A percentile compares a stretch with the other conserved stretches of the same genome.
phyloP scores from a whole-genome alignment of 2,888 invertebrate genomes.

The Hemithea aestivaria region DNA sequence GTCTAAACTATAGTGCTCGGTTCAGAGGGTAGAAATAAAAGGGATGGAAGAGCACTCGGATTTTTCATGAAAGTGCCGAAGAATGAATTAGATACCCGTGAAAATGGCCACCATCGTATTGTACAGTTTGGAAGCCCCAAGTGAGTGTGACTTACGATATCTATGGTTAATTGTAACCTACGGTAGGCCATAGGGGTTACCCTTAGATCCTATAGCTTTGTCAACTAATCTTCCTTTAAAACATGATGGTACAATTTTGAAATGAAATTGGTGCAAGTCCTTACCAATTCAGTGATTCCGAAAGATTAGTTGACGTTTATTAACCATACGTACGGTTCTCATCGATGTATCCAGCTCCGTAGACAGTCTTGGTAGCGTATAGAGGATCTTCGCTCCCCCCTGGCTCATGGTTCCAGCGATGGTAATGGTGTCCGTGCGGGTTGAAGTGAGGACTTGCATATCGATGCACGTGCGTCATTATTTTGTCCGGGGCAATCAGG shows the following conservation, averaged over 20 bases:
- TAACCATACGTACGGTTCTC: conserved; percentile 75
- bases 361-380: conserved; percentile 79
- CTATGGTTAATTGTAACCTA: conserved; percentile 69
- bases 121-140: conserved; percentile 60
- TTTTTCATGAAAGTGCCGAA: conserved; percentile 22
- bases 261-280: too few relatives aligned
- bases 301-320: conserved; percentile 40
- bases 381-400: conserved; percentile 74
- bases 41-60: conserved; percentile 44
- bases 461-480: conserved; percentile 73
- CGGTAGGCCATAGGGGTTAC: conserved; percentile 48
- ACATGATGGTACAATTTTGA: too few relatives aligned
- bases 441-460: conserved; percentile 76
- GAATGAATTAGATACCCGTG: conserved; percentile 33
- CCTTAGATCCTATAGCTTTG: conserved; percentile 39
- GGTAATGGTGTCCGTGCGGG: conserved; percentile 72
- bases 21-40: conserved; percentile 36
- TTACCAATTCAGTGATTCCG: conserved; percentile 18
- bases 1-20: conserved; percentile 47
- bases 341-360: conserved; percentile 75
- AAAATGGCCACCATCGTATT: conserved; percentile 36
- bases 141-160: conserved; percentile 72
- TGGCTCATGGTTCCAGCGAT: conserved; percentile 73
- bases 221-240: conserved; percentile 47
- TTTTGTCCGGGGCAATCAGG: conserved; percentile 74